These are phyloP conservation scores for Leptatherina wallacei DNA, from an alignment of 2,797 vertebrate genomes.

Conservation along the genomic window DNA sequence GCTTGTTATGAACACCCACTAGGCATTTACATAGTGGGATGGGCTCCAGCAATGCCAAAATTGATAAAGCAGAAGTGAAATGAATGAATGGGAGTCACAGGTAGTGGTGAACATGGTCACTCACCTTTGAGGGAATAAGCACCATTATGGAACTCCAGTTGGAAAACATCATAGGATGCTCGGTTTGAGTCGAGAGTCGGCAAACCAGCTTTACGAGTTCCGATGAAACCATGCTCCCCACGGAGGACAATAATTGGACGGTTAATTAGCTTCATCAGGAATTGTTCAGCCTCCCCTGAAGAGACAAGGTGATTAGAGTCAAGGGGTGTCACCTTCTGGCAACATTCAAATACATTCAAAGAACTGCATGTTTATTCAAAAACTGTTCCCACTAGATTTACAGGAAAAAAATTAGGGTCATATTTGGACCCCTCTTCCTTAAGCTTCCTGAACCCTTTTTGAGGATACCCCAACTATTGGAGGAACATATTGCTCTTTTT, in stretches of 20 bases:
- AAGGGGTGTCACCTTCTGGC: neutral
- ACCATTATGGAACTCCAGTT: conserved; percentile 91
- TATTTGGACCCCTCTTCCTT: too few relatives aligned
- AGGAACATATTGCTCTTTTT: too few relatives aligned
- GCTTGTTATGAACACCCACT: too few relatives aligned
- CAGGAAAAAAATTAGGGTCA: neutral
- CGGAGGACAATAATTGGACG: conserved; percentile 94
- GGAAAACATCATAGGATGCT: conserved; percentile 94
- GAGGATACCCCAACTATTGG: too few relatives aligned
- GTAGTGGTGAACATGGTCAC: conserved; percentile 8
- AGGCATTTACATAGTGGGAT: too few relatives aligned
- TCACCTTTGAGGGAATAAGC: conserved; percentile 93
- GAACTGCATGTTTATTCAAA: neutral
- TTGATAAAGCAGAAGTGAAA: too few relatives aligned
- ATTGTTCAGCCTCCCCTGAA: conserved; percentile 90
- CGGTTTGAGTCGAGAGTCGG: conserved; percentile 93
- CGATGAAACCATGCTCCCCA: conserved; percentile 95
- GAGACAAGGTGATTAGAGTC: conserved; percentile 4
- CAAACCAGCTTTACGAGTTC: conserved; percentile 89
- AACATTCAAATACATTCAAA: neutral
- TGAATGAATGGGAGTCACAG: too few relatives aligned
- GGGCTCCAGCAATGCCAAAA: too few relatives aligned
- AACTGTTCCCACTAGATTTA: neutral
- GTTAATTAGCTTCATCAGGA: conserved; percentile 97
- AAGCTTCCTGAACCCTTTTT: too few relatives aligned